Base-by-base conservation (phyloP, 2,797 vertebrate species). In the Eutrigla gurnardus region DNA sequence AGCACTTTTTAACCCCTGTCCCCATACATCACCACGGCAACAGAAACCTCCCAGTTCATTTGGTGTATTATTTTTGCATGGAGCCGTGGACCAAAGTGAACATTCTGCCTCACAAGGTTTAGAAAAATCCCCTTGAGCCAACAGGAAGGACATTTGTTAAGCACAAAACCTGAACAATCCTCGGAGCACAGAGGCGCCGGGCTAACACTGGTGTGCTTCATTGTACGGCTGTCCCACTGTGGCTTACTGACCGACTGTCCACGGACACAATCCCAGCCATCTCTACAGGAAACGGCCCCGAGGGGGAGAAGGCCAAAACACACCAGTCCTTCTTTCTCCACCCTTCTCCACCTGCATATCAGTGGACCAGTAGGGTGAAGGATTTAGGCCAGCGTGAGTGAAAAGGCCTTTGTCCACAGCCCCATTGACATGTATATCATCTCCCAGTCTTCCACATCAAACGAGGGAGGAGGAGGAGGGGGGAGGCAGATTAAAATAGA, bases 381-480 rank as follows among this genome's bases (percentile, higher is more conserved):
- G 90, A 85, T 82, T 92, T 84, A 84, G 91, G 88, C 80, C 77
- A 45, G 85, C 15, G 6, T 33, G 39, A 80, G 81, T 91, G 91
- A 94, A 95, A 93, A 89, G 93, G 81, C 78, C 89, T 94, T 95
- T 94, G 93, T 95, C 84, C 52, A 6, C 55, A 6, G 77, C 33
- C 64, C 92, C 70, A 94, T 95, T 95, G 92, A 94, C 91, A 95
- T 94, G 93, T 92, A 95, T 94, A 94, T 93, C 78, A 88, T 89
- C 89, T 89, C 87, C 86, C 85, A 77, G 75, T 86, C 83, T 54
- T 81, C 72, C 61, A 86, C 88, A 90, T 90, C 84, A 89, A 90
- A 85, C 79, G n/a, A 5, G 74, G 63, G 76, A 70, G 46, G 2
- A 5, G 43, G 62, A 66, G 72, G 75, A 5, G 62, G 69, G 74